A percentile compares a stretch with the other conserved stretches of the same genome.
Conservation (phyloP, 2,797 vertebrate genomes). For the Galagoides demidoff region DNA sequence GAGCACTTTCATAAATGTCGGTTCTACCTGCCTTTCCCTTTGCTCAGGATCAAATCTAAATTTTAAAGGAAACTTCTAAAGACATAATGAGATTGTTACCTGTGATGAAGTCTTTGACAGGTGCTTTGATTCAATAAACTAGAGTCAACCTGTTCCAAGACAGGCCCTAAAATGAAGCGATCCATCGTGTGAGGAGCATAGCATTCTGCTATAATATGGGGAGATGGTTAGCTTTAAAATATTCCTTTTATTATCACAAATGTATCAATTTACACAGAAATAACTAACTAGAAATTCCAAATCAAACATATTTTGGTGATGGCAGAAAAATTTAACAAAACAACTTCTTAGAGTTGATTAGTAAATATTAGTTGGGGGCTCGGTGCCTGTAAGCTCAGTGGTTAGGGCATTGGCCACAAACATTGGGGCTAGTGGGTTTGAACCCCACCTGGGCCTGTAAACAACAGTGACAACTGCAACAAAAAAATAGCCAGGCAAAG, state of each 20-base stretch:
- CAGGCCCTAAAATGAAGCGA: not conserved
- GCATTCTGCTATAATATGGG: not conserved
- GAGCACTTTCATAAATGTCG: not conserved
- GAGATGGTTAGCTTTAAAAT: not conserved
- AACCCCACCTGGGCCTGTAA: too few species aligned
- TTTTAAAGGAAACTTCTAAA: constrained; percentile 26
- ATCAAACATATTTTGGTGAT: not conserved
- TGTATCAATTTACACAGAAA: not conserved
- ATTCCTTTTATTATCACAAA: constrained; percentile 8
- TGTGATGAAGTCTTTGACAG: not conserved
- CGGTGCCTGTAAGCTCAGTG: too few species aligned
- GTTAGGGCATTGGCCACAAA: too few species aligned
- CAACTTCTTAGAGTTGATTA: not conserved
- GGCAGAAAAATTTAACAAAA: not conserved
- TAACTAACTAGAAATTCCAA: not conserved
- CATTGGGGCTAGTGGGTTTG: too few species aligned
- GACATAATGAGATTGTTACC: not conserved
- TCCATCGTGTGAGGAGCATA: not conserved
- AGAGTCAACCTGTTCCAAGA: not conserved
- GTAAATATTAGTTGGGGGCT: not conserved
- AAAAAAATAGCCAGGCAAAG: too few species aligned
- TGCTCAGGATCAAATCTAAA: not conserved
- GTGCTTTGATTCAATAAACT: not conserved
- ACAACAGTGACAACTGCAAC: too few species aligned
- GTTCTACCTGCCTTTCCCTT: not conserved